Evolutionary conservation across 2,888 invertebrate species (phyloP), one percentile per base, ranked within the genome.

Genomic region (Pollenia amentaria): DNA sequence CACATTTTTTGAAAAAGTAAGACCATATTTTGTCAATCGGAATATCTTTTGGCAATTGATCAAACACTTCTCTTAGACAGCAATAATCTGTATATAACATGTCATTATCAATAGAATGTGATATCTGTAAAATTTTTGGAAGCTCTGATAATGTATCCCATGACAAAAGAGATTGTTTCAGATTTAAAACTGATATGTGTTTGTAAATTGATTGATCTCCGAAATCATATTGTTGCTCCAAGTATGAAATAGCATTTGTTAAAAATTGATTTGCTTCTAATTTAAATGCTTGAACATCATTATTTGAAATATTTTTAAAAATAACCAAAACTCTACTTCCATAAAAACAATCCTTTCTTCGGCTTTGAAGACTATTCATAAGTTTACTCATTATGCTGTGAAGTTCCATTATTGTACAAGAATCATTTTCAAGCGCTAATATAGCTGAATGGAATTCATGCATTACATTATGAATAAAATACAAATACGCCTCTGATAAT

Each of bases 401-500:
- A n/a, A 73, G 42, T 62, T 85, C 79, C 76, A 80, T 51, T 69
- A 85, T 64, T 51, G 70, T 76, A 21, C 70, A 85, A 8, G 75
- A 64, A 55, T 85, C 64, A 76, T 72, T 85, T 85, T 80, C 84
- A 44, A 75, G 70, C 4, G 70, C 57, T 76, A 80, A 64, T 38
- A 75, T 60, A 21, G 78, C 73, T 46, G 67, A 42, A 12, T 62
- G n/a, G 46, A 83, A 84, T 21, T 84, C 72, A 21, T 67, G 76
- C 76, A 83, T 55, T n/a, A n/a, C n/a, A n/a, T n/a, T n/a, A n/a
- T n/a, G n/a, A n/a, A n/a, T n/a, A n/a, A n/a, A n/a, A n/a, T n/a
- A n/a, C n/a, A n/a, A n/a, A n/a, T n/a, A n/a, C n/a, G n/a, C n/a
- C n/a, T n/a, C n/a, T n/a, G n/a, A n/a, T n/a, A n/a, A n/a, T n/a